Percentiles rank a stretch among this genome's conserved stretches.
These are phyloP conservation scores for Saiga tatarica DNA, from an alignment of 2,113 vertebrate genomes.

Conservation along the genomic window DNA sequence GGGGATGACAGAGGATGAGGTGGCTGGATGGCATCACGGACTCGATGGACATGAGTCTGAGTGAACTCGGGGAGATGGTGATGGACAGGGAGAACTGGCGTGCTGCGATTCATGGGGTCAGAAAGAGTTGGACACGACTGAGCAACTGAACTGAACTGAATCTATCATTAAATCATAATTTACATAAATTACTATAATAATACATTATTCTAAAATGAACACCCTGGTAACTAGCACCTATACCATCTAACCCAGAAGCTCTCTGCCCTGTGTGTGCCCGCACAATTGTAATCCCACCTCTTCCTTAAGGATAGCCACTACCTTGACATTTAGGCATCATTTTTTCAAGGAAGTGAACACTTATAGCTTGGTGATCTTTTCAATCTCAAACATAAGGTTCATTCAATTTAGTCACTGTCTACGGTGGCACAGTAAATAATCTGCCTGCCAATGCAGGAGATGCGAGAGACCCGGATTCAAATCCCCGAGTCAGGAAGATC, in stretches of 20 bases:
- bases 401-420: neutral
- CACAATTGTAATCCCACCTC: neutral
- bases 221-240: neutral
- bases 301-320: neutral
- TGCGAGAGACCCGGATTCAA: neutral
- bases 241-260: neutral
- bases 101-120: too few relatives aligned
- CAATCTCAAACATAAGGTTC: neutral
- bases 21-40: too few relatives aligned
- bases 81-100: too few relatives aligned
- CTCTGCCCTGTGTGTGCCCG: accelerated
- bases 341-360: neutral
- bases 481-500: neutral
- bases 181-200: neutral
- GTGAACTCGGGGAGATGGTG: too few relatives aligned
- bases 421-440: neutral
- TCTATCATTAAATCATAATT: neutral
- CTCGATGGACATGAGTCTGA: too few relatives aligned
- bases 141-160: too few relatives aligned
- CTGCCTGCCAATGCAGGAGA: neutral
- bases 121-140: too few relatives aligned
- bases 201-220: neutral
- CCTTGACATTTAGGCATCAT: too few relatives aligned
- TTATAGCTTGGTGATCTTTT: too few relatives aligned
- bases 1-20: too few relatives aligned